Base-by-base conservation (phyloP, 2,797 vertebrate species). In the Rhinophrynus dorsalis region DNA sequence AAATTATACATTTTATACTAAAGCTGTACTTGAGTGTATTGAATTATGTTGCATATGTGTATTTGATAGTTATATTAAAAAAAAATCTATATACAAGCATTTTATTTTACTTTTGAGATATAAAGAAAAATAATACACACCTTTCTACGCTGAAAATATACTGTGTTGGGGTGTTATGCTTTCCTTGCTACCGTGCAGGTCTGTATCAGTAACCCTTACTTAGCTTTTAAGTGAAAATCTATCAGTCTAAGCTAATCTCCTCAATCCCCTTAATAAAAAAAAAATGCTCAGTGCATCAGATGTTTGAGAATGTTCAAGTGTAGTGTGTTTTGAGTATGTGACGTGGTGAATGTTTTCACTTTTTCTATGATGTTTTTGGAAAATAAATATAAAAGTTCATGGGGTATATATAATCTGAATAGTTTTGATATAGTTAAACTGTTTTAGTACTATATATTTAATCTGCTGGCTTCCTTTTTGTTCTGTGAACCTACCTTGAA, bases 1-100 rank as follows among this genome's bases (percentile, higher is more conserved):
- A 91, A 91, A 91, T 91, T 91, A 91, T 91, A 91, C 89, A 86
- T 91, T 91, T 91, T 91, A 89, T 91, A 91, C 90, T 91, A 90
- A 90, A 91, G 85, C 84, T 89, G 89, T 91, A 90, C n/a, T 90
- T 89, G 82, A 90, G 87, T 90, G 86, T 89, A 91, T 89, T 89
- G 85, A 89, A 89, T 90, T 91, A 88, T 87, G 90, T 90, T 90
- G 85, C 89, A 86, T 89, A 89, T 73, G 77, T 90, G 87, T 90
- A 91, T 86, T 86, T 89, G 88, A 90, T 88, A 89, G 86, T 86
- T 90, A 86, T 89, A 85, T 88, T 87, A 64, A 54, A 56, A 18
- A 54, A 72, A 72, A 64, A 85, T 85, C 86, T 72, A 90, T 90
- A 91, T 88, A 89, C 87, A 86, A 87, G 82, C 83, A 87, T 88